Base-by-base conservation (phyloP, 2,113 vertebrate genomes). In the Nansenia antarctica region DNA sequence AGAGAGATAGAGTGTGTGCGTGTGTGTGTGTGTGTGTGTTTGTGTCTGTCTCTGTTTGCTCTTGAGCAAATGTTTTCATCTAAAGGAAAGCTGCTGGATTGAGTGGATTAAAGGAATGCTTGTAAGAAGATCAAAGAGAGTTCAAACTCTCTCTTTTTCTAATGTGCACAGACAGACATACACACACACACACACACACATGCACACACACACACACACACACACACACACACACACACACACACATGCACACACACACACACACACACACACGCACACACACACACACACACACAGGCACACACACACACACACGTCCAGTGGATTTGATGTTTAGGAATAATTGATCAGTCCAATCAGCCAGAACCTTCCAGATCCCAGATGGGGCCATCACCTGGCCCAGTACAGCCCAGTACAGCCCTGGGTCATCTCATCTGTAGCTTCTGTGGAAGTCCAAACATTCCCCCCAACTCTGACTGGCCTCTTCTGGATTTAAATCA, bases 81-180 rank as follows among this genome's bases (percentile, higher is more conserved):
- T 62, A 20, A 60, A 20, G 31, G 31, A 37, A 35, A 60, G 30
- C 31, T 22, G 1, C 14, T 18, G 1, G 47, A 62, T 30, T 65
- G 30, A 54, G 31, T 47, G 63, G 73, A 80, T 67, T 73, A 69
- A 32, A 72, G 60, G 18, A 29, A 70, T 58, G 55, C 1, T 24
- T n/a, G 20, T 7, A 9, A 37, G 37, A 30, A 60, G 32, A 70
- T 70, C 67, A 73, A 61, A 74, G 63, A n/a, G 9, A 22, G 18
- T 45, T 31, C 12, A 1, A 58, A 32, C 31, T 49, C 47, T 65
- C 20, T 30, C 15, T 27, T 29, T 4, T n/a, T 52, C 49, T 24
- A n/a, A n/a, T n/a, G 9, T 20, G 1, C 49, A 53, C 49, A 53
- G 4, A 52, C 55, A n/a, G n/a, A 58, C 26, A 58, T 27, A 32